phyloP scores from a whole-genome alignment of 1,140 invertebrate species.

The Laupala kohalensis region DNA sequence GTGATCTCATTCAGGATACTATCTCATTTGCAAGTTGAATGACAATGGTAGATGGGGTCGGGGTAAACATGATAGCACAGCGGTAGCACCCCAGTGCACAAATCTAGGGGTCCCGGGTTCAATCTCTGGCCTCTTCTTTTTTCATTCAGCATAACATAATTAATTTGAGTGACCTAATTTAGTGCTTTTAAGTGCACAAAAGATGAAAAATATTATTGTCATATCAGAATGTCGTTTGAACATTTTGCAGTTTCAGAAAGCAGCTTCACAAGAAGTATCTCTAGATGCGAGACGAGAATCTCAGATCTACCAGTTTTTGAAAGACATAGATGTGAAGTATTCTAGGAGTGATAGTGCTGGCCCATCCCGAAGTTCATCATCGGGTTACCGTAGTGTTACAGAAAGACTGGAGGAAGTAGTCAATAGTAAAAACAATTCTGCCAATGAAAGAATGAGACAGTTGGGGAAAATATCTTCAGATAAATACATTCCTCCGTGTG shows the following conservation, averaged over 20 bases:
- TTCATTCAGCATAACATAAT: not conserved
- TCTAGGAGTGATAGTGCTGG: not conserved
- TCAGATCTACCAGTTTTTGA: not conserved
- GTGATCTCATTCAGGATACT: no score
- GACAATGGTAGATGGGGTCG: no score
- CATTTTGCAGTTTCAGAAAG: not conserved
- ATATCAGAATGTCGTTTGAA: no score
- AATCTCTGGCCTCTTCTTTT: no score
- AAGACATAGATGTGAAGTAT: not conserved
- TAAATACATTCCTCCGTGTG: not conserved
- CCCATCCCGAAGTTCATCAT: not conserved
- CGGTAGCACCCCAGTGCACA: no score
- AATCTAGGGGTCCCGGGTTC: no score
- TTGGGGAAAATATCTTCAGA: not conserved
- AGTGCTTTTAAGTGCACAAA: no score
- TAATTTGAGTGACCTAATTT: not conserved
- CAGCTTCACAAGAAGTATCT: not conserved
- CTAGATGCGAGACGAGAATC: not conserved
- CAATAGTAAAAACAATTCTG: not conserved
- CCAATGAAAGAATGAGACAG: not conserved
- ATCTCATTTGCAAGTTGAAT: no score
- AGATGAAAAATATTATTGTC: not conserved
- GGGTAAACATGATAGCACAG: no score
- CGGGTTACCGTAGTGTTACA: not conserved
- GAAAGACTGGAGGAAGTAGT: not conserved